Evolutionary conservation across 2,113 vertebrate species (phyloP), one percentile per base, ranked within the genome.

Genomic region (Camelus dromedarius): DNA sequence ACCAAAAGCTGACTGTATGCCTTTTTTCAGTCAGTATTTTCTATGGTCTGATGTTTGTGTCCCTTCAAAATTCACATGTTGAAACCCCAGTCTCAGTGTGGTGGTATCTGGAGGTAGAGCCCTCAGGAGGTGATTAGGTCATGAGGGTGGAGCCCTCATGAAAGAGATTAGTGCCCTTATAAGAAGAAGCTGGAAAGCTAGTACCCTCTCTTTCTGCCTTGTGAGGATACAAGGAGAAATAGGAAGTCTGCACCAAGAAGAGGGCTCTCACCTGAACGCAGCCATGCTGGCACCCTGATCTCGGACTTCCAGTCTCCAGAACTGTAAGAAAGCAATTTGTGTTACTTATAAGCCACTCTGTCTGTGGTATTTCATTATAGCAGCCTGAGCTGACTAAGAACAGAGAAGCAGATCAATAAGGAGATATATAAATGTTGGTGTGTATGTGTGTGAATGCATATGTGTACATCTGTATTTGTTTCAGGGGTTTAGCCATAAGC

Each of bases 401-500:
- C 42, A 82, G 26, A 80, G 42, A 81, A 73, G 72, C 32, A 56
- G 28, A 84, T 11, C 46, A 28, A 6, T 22, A 2, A 13, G 4
- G 38, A 87, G 58, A 69, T 1, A 3, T 1, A 8, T 8, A 46
- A 38, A 50, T 16, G 28, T 46, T 58, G 16, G 10, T 15, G 6
- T 32, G 15, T 5, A 15, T 15, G 19, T 15, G 20, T 6, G 12
- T 24, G 20, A 14, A 38, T 6, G 11, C n/a, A 8, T 6, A 32
- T n/a, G 2, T 0, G 11, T 0, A 5, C 5, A 0, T 9, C 32
- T 48, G 73, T 46, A 15, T 62, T 13, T 14, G 12, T 42, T 35
- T 38, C 76, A 38, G 30, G 46, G 30, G n/a, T 66, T 3, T 81
- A 38, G 38, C 76, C 18, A 1, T 12, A 70, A n/a, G 22, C 58